Evolutionary conservation across 2,888 invertebrate species (phyloP).

Genomic region (Charanyca ferruginea): DNA sequence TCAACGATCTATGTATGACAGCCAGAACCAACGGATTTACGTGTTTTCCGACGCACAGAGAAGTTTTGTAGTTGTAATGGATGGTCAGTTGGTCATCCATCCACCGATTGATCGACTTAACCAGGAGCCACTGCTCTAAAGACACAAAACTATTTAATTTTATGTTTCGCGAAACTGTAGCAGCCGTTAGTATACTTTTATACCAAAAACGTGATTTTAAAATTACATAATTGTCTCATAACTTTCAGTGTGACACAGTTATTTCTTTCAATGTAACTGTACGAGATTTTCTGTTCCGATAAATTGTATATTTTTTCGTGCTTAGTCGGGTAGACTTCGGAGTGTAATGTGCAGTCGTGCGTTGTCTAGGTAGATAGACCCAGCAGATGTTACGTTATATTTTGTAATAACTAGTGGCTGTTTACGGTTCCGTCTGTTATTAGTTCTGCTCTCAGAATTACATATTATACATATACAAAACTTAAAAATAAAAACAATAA

Average conservation of each 20-base stretch:
- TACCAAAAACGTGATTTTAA: constrained; percentile 45
- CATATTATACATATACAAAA: too few relatives aligned
- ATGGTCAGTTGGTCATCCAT: too few relatives aligned
- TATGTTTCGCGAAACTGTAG: constrained; percentile 3
- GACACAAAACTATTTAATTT: background rate
- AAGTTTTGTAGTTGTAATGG: too few relatives aligned
- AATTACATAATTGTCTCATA: constrained; percentile 58
- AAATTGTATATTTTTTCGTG: constrained; percentile 39
- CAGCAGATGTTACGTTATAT: constrained; percentile 48
- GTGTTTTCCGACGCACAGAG: too few relatives aligned
- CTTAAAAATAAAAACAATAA: too few relatives aligned
- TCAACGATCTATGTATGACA: too few relatives aligned
- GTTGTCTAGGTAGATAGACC: constrained; percentile 4
- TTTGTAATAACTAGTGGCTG: constrained; percentile 21
- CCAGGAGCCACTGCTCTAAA: too few relatives aligned
- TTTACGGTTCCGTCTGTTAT: constrained; percentile 22
- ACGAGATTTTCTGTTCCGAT: constrained; percentile 55
- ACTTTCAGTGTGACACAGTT: constrained; percentile 58
- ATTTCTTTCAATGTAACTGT: constrained; percentile 43
- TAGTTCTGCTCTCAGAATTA: too few relatives aligned
- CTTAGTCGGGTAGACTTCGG: background rate
- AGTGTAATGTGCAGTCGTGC: constrained; percentile 49
- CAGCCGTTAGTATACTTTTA: constrained; percentile 10
- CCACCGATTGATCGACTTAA: too few relatives aligned
- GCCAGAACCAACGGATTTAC: too few relatives aligned